phyloP scores from a whole-genome alignment of 2,888 invertebrate species.

The Synergus itoensis region DNA sequence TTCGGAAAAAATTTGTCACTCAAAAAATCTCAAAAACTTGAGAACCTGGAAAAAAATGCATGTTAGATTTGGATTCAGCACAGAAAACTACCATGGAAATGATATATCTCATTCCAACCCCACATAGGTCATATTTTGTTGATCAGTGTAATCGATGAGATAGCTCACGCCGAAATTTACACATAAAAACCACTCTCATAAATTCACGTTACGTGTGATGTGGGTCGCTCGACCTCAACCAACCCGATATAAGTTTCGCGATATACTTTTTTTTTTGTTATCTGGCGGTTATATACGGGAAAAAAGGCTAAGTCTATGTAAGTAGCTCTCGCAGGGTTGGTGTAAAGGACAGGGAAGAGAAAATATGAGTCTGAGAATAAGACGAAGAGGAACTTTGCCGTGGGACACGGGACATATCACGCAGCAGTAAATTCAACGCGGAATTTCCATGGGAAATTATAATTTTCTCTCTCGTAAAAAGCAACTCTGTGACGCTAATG shows the following conservation, averaged over 20 bases:
- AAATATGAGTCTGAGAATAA: background rate
- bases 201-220: conserved; percentile 24
- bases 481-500: conserved; percentile 58
- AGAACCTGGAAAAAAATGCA: too few species aligned
- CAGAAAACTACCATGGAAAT: too few species aligned
- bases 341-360: background rate
- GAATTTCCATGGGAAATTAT: conserved; percentile 57
- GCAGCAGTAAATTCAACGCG: conserved; percentile 53
- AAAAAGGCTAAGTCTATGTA: background rate
- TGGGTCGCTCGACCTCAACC: background rate
- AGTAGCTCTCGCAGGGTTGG: background rate
- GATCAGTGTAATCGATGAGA: conserved; percentile 19
- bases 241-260: conserved; percentile 24
- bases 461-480: conserved; percentile 58
- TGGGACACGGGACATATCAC: conserved; percentile 50
- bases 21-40: too few species aligned
- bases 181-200: conserved; percentile 11
- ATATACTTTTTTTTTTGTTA: conserved; percentile 22
- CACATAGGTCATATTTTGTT: too few species aligned
- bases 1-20: too few species aligned
- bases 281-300: background rate
- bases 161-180: background rate
- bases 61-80: too few species aligned
- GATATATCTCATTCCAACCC: too few species aligned
- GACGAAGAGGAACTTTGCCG: background rate